Conservation (phyloP, 2,888 invertebrate genomes). For the Acleris laterana region DNA sequence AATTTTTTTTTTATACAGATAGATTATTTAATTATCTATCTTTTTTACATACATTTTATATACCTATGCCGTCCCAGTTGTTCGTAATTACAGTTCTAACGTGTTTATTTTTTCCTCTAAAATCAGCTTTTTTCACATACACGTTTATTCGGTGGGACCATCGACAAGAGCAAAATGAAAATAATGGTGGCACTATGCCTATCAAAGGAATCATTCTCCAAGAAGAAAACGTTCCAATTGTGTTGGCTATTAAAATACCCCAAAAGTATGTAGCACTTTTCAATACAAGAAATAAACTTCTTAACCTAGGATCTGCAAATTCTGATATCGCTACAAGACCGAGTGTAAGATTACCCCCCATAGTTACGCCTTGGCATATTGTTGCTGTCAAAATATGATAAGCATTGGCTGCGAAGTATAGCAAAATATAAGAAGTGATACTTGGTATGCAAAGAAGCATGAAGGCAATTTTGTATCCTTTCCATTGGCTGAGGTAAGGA, state of each 20-base stretch:
- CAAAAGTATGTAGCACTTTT: conserved; percentile 27
- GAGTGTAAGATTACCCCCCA: conserved; percentile 6
- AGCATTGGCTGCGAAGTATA: conserved; percentile 16
- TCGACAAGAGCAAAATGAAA: conserved; percentile 7
- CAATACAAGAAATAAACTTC: conserved; percentile 29
- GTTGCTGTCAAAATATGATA: conserved; percentile 14
- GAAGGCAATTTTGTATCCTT: conserved; percentile 18
- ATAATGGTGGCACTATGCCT: conserved; percentile 11
- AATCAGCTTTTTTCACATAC: too few species aligned
- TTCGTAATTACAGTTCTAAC: too few species aligned
- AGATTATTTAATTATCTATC: too few species aligned
- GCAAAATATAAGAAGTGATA: conserved; percentile 3
- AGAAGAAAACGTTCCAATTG: conserved; percentile 19
- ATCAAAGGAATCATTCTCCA: conserved; percentile 27
- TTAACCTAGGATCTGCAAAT: conserved; percentile 23
- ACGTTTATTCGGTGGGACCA: too few species aligned
- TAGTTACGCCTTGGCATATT: conserved; percentile 12
- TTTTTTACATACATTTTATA: too few species aligned
- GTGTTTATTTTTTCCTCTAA: too few species aligned
- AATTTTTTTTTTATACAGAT: too few species aligned
- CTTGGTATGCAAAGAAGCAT: conserved; percentile 6
- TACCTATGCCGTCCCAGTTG: too few species aligned
- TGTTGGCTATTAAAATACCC: conserved; percentile 28
- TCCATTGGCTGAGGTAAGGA: conserved; percentile 10
- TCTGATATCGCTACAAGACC: conserved; percentile 11